Conservation (phyloP, 2,797 vertebrate species). For the Enoplosus armatus region DNA sequence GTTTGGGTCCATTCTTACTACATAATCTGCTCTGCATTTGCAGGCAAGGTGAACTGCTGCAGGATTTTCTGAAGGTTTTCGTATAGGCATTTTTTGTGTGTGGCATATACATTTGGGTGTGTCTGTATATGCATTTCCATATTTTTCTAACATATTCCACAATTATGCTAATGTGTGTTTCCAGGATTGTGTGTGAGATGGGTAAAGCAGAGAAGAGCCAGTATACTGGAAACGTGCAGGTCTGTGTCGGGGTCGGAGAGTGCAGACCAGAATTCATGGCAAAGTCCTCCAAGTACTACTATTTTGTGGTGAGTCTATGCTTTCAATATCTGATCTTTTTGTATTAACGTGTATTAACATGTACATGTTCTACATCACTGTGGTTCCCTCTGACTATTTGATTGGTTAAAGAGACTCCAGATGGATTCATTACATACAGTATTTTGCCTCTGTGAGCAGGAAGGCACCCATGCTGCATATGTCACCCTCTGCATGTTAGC, state of each 20-base stretch:
- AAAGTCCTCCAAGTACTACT: conserved; percentile 94
- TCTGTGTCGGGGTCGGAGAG: conserved; percentile 92
- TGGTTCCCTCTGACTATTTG: neutral
- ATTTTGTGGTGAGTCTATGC: conserved; percentile 94
- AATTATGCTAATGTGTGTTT: conserved; percentile 53
- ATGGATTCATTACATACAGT: neutral
- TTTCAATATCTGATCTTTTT: neutral
- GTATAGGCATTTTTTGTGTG: neutral
- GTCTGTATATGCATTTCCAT: neutral
- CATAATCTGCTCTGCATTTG: conserved; percentile 33
- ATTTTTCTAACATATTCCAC: neutral
- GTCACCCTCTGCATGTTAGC: conserved; percentile 46
- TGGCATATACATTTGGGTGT: neutral
- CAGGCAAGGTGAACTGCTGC: conserved; percentile 6
- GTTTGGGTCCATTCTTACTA: conserved; percentile 53
- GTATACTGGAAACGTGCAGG: conserved; percentile 93
- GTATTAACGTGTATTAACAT: too few relatives aligned
- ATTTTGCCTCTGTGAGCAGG: conserved; percentile 15
- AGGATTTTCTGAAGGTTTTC: conserved; percentile 1
- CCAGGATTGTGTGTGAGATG: conserved; percentile 98
- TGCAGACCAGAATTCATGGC: conserved; percentile 95
- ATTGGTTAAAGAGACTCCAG: neutral
- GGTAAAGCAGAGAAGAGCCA: conserved; percentile 95
- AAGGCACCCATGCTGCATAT: conserved; percentile 28
- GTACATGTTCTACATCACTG: neutral